Conservation (phyloP, 1,140 invertebrate genomes). For the Orius insidiosus region DNA sequence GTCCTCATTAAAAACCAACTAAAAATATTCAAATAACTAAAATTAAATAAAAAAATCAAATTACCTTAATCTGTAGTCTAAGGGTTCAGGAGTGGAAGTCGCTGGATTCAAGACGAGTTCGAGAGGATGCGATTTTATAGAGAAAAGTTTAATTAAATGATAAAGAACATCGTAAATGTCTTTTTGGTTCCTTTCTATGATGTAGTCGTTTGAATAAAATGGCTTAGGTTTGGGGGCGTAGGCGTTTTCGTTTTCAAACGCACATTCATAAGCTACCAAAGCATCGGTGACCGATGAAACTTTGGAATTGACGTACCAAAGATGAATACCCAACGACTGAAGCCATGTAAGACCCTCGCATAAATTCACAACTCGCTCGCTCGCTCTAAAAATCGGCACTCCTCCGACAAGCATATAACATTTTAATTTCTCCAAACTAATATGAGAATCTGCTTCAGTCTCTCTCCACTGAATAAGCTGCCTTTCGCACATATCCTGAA, state of each 20-base stretch:
- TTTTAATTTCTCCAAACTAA: slow-evolving; percentile 42
- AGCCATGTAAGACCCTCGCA: slow-evolving; percentile 60
- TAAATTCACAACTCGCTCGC: slow-evolving; percentile 36
- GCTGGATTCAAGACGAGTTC: slow-evolving; percentile 55
- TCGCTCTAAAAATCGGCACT: slow-evolving; percentile 26
- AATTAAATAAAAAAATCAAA: slow-evolving; percentile 11
- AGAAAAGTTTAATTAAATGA: slow-evolving; percentile 62
- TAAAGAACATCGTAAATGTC: slow-evolving; percentile 56
- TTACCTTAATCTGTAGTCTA: slow-evolving; percentile 63
- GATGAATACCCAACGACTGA: slow-evolving; percentile 51
- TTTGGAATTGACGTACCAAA: slow-evolving; percentile 47
- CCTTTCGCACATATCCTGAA: slow-evolving; percentile 43
- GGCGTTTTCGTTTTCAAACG: slow-evolving; percentile 32
- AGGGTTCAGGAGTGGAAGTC: slow-evolving; percentile 55
- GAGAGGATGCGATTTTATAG: slow-evolving; percentile 40
- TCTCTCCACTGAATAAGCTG: slow-evolving; percentile 60
- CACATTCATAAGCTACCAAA: slow-evolving; percentile 44
- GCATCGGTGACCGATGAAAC: slow-evolving; percentile 48
- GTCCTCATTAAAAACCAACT: slow-evolving; percentile 58
- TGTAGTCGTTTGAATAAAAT: slow-evolving; percentile 27
- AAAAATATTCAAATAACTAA: slow-evolving; percentile 6
- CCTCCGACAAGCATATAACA: slow-evolving; percentile 52
- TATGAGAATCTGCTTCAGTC: slow-evolving; percentile 45
- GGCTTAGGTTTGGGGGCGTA: slow-evolving; percentile 37
- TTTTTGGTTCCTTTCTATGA: slow-evolving; percentile 18